phyloP scores from a whole-genome alignment of 2,797 vertebrate species.

The Lithobates sylvaticus region DNA sequence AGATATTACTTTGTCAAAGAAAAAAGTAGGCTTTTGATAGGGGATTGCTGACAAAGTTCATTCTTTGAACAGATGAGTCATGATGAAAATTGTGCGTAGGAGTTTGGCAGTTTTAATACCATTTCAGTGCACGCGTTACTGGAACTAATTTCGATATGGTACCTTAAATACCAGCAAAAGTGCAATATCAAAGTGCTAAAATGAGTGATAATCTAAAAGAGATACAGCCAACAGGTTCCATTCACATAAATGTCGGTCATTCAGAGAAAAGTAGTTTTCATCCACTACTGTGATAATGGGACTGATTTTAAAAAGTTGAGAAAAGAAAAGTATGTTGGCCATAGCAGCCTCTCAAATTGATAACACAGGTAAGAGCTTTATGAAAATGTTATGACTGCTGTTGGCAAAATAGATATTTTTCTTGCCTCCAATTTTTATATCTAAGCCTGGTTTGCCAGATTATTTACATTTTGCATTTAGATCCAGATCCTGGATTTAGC shows the following conservation, averaged over 20 bases:
- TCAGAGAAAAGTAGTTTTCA: neutral
- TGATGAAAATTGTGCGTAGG: constrained; percentile 23
- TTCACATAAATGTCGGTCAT: neutral
- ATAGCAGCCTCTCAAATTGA: neutral
- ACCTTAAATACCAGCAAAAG: neutral
- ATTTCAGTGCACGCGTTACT: too few species aligned
- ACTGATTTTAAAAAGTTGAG: neutral
- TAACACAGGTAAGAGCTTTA: neutral
- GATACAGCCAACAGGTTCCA: neutral
- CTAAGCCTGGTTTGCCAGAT: neutral
- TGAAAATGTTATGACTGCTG: neutral
- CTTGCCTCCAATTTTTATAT: neutral
- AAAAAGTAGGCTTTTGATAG: constrained; percentile 4
- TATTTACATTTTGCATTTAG: too few species aligned
- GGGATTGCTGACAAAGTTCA: constrained; percentile 39
- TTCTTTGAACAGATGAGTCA: constrained; percentile 29
- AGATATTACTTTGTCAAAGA: constrained; percentile 24
- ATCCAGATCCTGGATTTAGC: too few species aligned
- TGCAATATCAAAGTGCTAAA: neutral
- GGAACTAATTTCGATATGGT: neutral
- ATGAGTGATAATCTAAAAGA: neutral
- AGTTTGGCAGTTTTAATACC: constrained; percentile 19
- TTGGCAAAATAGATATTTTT: neutral
- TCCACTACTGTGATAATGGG: neutral
- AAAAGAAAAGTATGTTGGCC: neutral